phyloP scores from a whole-genome alignment of 2,113 vertebrate species.

The Excalfactoria chinensis region DNA sequence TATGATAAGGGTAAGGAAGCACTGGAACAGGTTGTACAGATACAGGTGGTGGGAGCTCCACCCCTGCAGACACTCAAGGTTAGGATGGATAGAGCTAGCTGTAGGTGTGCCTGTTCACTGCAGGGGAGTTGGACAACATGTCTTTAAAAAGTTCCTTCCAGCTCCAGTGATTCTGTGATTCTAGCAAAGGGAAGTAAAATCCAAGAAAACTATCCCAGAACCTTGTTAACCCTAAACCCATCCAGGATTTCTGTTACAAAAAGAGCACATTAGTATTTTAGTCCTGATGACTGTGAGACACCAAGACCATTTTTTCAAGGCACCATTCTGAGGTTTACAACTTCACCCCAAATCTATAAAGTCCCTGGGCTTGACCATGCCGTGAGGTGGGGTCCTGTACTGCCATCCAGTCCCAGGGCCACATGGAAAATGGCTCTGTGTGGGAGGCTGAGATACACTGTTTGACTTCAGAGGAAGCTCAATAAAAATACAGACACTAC shows the following conservation, averaged over 20 bases:
- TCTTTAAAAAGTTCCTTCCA: too few relatives aligned
- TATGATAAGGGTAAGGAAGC: too few relatives aligned
- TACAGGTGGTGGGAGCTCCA: too few relatives aligned
- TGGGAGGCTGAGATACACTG: not conserved
- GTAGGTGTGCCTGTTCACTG: too few relatives aligned
- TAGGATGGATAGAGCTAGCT: too few relatives aligned
- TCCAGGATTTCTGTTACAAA: not conserved
- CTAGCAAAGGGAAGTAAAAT: not conserved
- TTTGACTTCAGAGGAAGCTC: not conserved
- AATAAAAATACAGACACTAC: not conserved
- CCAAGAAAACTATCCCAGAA: not conserved
- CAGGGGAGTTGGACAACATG: too few relatives aligned
- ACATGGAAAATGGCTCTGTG: accelerated
- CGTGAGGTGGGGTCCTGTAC: not conserved
- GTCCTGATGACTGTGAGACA: not conserved
- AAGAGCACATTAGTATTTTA: not conserved
- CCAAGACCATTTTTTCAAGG: not conserved
- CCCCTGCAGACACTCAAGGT: too few relatives aligned
- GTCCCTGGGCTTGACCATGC: not conserved
- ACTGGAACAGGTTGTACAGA: too few relatives aligned
- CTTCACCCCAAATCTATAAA: not conserved
- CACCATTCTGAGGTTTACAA: accelerated
- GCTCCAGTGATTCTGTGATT: too few relatives aligned
- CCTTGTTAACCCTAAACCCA: not conserved
- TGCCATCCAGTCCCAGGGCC: not conserved